Conservation (phyloP, 2,888 invertebrate genomes). For the Drosophila nr. fundita region DNA sequence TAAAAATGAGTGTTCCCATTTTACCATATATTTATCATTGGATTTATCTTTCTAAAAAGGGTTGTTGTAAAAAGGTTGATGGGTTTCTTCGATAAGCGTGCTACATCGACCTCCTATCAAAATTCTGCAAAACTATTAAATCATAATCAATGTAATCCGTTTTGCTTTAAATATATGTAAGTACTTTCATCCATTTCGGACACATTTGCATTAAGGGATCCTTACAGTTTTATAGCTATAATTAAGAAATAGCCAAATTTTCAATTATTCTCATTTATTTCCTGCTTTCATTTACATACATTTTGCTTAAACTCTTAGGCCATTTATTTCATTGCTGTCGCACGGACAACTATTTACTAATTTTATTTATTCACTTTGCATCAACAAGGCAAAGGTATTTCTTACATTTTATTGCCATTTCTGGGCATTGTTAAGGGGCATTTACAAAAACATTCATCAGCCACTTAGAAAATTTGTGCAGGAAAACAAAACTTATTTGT, state of each 20-base stretch:
- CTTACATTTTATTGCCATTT: constrained; percentile 11
- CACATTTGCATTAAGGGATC: neutral
- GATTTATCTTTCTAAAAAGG: neutral
- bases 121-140: neutral
- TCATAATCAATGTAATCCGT: neutral
- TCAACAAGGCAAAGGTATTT: constrained; percentile 2
- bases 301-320: neutral
- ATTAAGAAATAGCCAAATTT: neutral
- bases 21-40: neutral
- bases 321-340: constrained; percentile 6
- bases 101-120: neutral
- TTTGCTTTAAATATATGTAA: neutral
- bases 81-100: neutral
- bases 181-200: neutral
- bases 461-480: neutral
- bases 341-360: neutral
- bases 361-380: constrained; percentile 7
- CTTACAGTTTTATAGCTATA: neutral
- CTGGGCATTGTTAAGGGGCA: neutral
- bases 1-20: neutral
- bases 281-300: neutral
- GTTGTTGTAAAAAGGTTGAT: neutral
- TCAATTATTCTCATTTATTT: neutral
- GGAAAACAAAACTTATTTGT: constrained; percentile 14
- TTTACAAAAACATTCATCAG: constrained; percentile 9